phyloP scores from a whole-genome alignment of 35 echinoderm and acorn worm genomes.

The Ptychodera flava region DNA sequence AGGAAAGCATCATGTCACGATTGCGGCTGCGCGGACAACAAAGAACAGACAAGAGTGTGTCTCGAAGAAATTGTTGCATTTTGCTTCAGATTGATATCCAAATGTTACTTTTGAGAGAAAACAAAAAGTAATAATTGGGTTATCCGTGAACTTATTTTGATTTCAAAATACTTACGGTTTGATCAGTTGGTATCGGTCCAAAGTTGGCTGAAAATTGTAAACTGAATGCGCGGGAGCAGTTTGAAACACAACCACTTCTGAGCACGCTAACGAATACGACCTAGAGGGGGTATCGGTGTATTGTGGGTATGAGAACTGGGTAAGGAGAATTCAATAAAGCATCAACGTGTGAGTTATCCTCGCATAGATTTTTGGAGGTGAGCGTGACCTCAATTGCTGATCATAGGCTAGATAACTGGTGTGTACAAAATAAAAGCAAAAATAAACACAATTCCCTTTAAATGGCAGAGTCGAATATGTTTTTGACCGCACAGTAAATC shows the following conservation, averaged over 20 bases:
- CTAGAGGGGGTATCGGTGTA: conserved; percentile 23
- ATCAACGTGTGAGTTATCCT: conserved; percentile 31
- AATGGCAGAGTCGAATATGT: no score
- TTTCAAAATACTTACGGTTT: conserved; percentile 21
- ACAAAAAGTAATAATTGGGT: not conserved
- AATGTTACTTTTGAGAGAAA: no score
- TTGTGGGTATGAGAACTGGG: conserved; percentile 31
- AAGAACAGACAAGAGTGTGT: conserved; percentile 5
- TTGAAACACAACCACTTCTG: conserved; percentile 33
- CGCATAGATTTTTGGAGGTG: no score
- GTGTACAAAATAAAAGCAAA: no score
- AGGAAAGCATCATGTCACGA: no score
- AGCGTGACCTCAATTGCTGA: no score
- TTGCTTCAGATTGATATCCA: not conserved
- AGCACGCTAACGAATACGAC: conserved; percentile 28
- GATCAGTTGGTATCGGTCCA: not conserved
- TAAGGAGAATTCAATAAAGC: conserved; percentile 29
- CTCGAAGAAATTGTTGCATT: not conserved
- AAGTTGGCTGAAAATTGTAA: not conserved
- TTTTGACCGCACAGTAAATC: no score
- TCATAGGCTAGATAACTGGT: no score
- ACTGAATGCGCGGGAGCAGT: conserved; percentile 36
- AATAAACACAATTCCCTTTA: no score
- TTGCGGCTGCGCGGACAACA: conserved; percentile 51
- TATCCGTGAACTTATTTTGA: not conserved